These are phyloP conservation scores for Zosterops hypoxanthus DNA, from an alignment of 2,113 vertebrate genomes.

Conservation along the genomic window DNA sequence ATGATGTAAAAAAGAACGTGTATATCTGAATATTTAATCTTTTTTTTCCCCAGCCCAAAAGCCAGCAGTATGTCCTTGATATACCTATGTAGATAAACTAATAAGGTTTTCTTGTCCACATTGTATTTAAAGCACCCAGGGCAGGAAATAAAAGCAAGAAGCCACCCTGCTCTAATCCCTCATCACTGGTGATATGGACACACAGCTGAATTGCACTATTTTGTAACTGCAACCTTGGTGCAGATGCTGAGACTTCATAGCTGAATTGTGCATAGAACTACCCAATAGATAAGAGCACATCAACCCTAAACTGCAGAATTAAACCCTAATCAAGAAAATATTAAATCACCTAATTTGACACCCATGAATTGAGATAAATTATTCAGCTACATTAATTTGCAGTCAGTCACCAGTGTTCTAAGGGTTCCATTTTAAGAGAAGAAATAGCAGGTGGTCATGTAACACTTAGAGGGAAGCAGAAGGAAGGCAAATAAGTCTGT, in stretches of 20 bases:
- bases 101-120: neutral
- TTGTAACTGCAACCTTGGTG: neutral
- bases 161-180: neutral
- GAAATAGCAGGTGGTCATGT: neutral
- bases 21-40: neutral
- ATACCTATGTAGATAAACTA: neutral
- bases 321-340: neutral
- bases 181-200: neutral
- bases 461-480: neutral
- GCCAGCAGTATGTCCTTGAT: neutral
- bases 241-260: neutral
- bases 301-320: neutral
- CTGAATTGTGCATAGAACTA: neutral
- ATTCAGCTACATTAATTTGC: neutral
- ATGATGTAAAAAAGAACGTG: neutral
- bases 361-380: neutral
- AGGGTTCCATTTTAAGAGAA: neutral
- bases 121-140: neutral
- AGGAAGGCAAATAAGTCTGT: neutral
- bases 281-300: neutral
- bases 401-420: neutral
- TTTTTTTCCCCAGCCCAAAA: neutral
- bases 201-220: neutral
- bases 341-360: neutral
- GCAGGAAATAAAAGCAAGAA: neutral